A percentile compares a stretch with the other conserved stretches of the same genome.
These are phyloP conservation scores for Lasiurus cinereus DNA, from an alignment of 2,113 vertebrate genomes.

Conservation along the genomic window DNA sequence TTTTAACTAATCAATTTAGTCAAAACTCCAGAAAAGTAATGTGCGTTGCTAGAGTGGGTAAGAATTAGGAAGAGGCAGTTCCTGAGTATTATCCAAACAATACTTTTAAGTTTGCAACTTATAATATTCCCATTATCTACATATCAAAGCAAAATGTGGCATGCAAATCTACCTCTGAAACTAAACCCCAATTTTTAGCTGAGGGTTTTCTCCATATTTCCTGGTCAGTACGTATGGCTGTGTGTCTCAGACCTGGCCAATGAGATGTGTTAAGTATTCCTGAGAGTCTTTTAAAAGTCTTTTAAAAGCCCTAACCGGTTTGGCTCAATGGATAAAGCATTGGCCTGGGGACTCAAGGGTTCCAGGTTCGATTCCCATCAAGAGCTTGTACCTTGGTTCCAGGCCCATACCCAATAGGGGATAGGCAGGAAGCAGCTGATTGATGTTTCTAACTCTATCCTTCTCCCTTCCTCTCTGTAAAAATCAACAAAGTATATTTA, in stretches of 20 bases:
- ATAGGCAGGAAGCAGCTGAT: too few species aligned
- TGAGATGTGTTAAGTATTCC: background rate
- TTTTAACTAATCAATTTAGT: conserved; percentile 57
- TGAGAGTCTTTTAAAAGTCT: background rate
- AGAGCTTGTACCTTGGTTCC: too few species aligned
- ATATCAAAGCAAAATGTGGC: background rate
- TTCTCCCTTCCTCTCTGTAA: too few species aligned
- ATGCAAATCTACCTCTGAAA: background rate
- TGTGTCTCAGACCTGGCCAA: background rate
- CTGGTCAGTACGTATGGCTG: background rate
- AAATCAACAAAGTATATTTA: too few species aligned
- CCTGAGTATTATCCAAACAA: background rate
- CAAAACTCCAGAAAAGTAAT: background rate
- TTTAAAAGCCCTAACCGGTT: too few species aligned
- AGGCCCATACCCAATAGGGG: too few species aligned
- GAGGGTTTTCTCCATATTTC: background rate
- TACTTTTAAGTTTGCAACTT: conserved; percentile 24
- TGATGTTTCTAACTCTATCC: too few species aligned
- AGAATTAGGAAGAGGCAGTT: background rate
- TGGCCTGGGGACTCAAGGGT: too few species aligned
- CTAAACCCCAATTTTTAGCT: background rate
- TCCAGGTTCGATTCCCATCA: too few species aligned
- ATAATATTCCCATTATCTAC: background rate
- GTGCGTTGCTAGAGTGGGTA: background rate
- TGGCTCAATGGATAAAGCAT: too few species aligned